A percentile compares a stretch with the other conserved stretches of the same genome.
Evolutionary conservation across 2,797 vertebrate species (phyloP).

Genomic region (Mormyrus hasselquistii): DNA sequence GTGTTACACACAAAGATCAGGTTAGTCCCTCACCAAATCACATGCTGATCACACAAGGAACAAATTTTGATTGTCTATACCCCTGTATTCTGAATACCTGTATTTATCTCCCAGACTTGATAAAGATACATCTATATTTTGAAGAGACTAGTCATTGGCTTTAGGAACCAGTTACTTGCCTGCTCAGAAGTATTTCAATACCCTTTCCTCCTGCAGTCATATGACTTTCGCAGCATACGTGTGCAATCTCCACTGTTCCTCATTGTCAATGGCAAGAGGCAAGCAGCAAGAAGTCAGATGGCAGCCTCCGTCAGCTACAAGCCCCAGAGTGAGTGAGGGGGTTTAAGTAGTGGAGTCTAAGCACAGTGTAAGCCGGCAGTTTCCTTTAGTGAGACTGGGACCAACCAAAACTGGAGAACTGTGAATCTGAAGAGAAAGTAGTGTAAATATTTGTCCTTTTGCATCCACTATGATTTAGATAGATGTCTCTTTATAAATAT

Average conservation of each 20-base stretch:
- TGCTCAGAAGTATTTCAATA: not conserved
- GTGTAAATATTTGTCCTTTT: conserved; percentile 18
- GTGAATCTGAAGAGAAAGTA: not conserved
- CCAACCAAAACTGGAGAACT: not conserved
- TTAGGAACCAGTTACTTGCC: not conserved
- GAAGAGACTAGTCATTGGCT: not conserved
- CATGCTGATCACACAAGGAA: not conserved
- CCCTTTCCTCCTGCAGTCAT: conserved; percentile 53
- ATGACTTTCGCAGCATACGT: conserved; percentile 77
- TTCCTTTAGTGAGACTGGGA: conserved; percentile 1
- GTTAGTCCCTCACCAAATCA: conserved; percentile 48
- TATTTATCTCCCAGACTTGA: not conserved
- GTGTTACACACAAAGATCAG: conserved; percentile 73
- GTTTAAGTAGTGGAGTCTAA: not conserved
- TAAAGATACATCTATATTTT: not conserved
- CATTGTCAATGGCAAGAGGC: conserved; percentile 81
- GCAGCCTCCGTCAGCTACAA: conserved; percentile 73
- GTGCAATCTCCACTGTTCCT: conserved; percentile 80
- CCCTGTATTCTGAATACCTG: not conserved
- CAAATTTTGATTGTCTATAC: not conserved
- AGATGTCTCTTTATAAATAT: conserved; percentile 11
- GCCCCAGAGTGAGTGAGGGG: conserved; percentile 68
- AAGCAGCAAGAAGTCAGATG: conserved; percentile 71
- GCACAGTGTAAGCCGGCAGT: not conserved
- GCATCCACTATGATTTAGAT: not conserved